Evolutionary conservation across 2,888 invertebrate genomes (phyloP), one percentile per base, ranked within the genome.

Genomic region (Andrena flavipes): DNA sequence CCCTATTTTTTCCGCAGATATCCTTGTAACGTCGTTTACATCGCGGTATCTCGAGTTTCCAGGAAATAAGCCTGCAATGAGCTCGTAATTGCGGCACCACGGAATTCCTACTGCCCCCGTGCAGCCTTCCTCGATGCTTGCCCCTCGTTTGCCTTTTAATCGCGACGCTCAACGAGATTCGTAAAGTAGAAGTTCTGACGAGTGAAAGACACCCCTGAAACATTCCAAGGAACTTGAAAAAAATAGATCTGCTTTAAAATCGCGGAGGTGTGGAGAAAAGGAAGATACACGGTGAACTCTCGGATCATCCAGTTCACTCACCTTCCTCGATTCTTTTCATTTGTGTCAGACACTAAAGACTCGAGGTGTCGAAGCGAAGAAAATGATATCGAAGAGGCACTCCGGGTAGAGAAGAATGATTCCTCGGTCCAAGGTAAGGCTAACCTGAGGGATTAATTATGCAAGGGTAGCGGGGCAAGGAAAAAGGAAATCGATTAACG

Each of bases 401-500:
- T 42, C 42, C 13, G 42, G 42, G 16, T 42, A 42, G 42, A 13
- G 42, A 42, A 16, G 42, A 42, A 42, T 16, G 42, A 42, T 42
- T 16, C 42, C 42, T 42, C 42, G 42, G 42, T 42, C 42, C 8
- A 20, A 16, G 6, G 26, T 35, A 29, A 26, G 35, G 30, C 23
- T 42, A 42, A 42, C 42, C 42, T 16, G 54, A 8, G 20, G 26
- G 72, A 64, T 48, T 64, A 59, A 77, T 59, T 63, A 63, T 56
- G 74, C 8, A 13, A 20, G 26, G 10, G 30, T 16, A 16, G 10
- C 10, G 20, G 26, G 35, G 54, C 20, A 54, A 56, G 0, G 23
- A 10, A 13, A 51, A 56, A 16, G 54, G 54, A 70, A 70, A 84
- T 78, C 78, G 73, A 84, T 72, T 30, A 82, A 59, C 59, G 70